Evolutionary conservation across 2,888 invertebrate species (phyloP).

Genomic region (Trachelus iudaicus): DNA sequence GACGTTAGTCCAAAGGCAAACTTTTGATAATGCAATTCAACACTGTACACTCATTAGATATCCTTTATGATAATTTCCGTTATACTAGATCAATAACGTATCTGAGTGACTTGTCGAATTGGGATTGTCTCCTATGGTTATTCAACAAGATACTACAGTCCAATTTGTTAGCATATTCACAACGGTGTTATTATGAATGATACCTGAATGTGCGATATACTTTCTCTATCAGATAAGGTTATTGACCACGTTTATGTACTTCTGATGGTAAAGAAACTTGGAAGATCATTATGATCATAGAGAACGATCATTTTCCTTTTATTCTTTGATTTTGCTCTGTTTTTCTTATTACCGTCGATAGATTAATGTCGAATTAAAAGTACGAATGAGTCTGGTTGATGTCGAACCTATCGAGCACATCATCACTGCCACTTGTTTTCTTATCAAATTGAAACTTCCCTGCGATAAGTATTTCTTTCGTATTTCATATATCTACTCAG

Average conservation of each 20-base stretch:
- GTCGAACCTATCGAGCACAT: neutral
- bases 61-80: neutral
- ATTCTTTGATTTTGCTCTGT: neutral
- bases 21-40: neutral
- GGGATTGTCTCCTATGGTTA: neutral
- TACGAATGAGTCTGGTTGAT: neutral
- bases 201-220: neutral
- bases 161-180: neutral
- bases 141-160: neutral
- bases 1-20: neutral
- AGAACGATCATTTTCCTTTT: neutral
- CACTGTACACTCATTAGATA: neutral
- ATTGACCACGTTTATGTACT: neutral
- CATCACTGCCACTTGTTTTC: neutral
- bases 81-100: neutral
- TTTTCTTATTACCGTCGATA: neutral
- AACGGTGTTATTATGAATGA: neutral
- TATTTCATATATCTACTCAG: neutral
- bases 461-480: neutral
- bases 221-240: neutral
- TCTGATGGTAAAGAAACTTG: neutral
- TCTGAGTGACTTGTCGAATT: neutral
- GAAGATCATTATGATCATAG: neutral
- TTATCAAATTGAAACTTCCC: neutral
- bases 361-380: neutral